These are phyloP conservation scores for Timandra comae DNA, from an alignment of 2,888 invertebrate genomes.

Conservation along the genomic window DNA sequence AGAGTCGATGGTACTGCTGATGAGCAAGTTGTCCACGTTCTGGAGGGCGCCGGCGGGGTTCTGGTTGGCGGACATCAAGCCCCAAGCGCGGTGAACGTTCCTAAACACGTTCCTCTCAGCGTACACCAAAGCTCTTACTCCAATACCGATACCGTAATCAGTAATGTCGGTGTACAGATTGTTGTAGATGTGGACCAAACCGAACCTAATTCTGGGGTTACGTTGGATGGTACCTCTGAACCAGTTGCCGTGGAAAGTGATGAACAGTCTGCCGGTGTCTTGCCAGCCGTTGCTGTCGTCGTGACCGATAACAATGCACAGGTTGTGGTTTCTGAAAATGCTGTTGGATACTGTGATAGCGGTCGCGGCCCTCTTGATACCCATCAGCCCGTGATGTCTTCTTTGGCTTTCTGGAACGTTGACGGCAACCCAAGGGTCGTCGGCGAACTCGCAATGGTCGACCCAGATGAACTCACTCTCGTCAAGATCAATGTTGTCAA, in stretches of 20 bases:
- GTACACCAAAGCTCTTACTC: slow-evolving; percentile 7
- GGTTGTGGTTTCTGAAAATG: slow-evolving; percentile 18
- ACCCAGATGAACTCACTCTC: slow-evolving; percentile 4
- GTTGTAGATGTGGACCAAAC: slow-evolving; percentile 16
- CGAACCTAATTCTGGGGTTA: slow-evolving; percentile 15
- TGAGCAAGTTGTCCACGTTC: slow-evolving; percentile 5
- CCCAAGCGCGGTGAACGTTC: slow-evolving; percentile 13
- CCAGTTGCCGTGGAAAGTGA: slow-evolving; percentile 15
- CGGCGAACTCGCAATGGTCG: slow-evolving; percentile 15
- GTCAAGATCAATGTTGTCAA: slow-evolving; percentile 9
- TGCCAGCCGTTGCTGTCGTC: slow-evolving; percentile 7
- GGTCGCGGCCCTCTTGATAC: slow-evolving; percentile 9
- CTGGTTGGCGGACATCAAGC: background rate
- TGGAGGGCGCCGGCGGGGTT: slow-evolving; percentile 3
- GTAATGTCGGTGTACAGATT: slow-evolving; percentile 15
- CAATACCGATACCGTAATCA: slow-evolving; percentile 10
- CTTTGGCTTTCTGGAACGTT: background rate
- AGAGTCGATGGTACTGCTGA: slow-evolving; percentile 1
- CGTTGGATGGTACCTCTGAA: slow-evolving; percentile 12
- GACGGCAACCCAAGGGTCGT: slow-evolving; percentile 15
- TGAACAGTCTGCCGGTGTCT: slow-evolving; percentile 9
- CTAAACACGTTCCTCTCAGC: slow-evolving; percentile 13
- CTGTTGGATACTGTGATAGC: slow-evolving; percentile 12
- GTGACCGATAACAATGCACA: slow-evolving; percentile 12
- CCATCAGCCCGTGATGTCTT: slow-evolving; percentile 18